A percentile compares a stretch with the other conserved stretches of the same genome.
These are phyloP conservation scores for Halichoerus grypus DNA, from an alignment of 2,113 vertebrate genomes.

Conservation along the genomic window DNA sequence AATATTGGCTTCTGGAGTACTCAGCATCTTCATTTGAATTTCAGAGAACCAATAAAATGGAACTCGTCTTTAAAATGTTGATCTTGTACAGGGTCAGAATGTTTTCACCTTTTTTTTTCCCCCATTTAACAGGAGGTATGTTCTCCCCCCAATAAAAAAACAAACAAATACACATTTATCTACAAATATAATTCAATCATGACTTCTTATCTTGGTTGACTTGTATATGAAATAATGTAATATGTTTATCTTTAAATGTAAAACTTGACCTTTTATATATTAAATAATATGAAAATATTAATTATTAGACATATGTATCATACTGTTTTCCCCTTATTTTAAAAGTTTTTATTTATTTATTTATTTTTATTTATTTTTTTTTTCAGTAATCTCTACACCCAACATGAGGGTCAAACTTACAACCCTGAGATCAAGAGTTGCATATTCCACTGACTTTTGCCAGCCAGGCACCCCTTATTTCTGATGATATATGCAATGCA, in stretches of 20 bases:
- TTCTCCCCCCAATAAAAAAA: not conserved
- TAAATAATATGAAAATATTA: slow-evolving; percentile 37
- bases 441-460: not conserved
- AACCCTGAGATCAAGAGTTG: not conserved
- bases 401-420: not conserved
- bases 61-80: slow-evolving; percentile 33
- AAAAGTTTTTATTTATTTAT: not conserved
- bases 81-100: slow-evolving; percentile 44
- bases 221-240: slow-evolving; percentile 26
- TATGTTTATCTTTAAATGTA: not conserved
- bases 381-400: not conserved
- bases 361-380: no score
- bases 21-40: slow-evolving; percentile 32
- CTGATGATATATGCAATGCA: not conserved
- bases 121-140: slow-evolving; percentile 10
- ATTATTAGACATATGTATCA: not conserved
- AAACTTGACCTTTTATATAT: not conserved
- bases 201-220: not conserved
- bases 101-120: not conserved
- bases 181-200: not conserved
- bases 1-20: not conserved
- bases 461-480: not conserved
- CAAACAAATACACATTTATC: not conserved
- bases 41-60: slow-evolving; percentile 39
- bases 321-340: not conserved